A percentile compares a stretch with the other conserved stretches of the same genome.
These are phyloP conservation scores for Papilio machaon DNA, from an alignment of 1,140 invertebrate species.

Conservation along the genomic window DNA sequence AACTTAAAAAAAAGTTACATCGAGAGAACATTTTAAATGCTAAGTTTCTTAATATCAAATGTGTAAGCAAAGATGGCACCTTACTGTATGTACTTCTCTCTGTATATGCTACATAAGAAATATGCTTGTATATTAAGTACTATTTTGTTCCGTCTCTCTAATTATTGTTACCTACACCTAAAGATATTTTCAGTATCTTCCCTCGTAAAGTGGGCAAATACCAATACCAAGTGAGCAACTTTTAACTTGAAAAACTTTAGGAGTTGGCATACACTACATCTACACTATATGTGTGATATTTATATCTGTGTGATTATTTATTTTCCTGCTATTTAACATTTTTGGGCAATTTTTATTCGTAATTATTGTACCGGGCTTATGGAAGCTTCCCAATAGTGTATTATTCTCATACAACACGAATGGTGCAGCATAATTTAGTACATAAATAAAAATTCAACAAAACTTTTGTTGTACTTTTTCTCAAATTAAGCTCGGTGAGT, in stretches of 20 bases:
- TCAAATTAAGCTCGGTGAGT: conserved; percentile 17
- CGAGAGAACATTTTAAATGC: conserved; percentile 41
- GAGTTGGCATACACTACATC: too few relatives aligned
- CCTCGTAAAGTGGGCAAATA: too few relatives aligned
- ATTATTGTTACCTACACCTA: neutral
- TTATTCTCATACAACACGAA: neutral
- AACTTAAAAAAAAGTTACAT: conserved; percentile 51
- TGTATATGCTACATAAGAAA: neutral
- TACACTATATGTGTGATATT: too few relatives aligned
- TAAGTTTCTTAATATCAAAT: neutral
- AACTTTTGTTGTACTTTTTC: conserved; percentile 12
- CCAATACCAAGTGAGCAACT: too few relatives aligned
- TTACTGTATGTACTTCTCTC: neutral
- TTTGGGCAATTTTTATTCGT: neutral
- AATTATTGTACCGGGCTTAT: neutral
- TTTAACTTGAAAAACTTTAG: too few relatives aligned
- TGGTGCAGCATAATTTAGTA: conserved; percentile 34
- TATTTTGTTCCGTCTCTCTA: neutral
- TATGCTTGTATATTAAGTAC: neutral
- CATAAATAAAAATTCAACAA: conserved; percentile 45
- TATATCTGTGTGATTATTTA: neutral
- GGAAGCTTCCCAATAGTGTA: neutral
- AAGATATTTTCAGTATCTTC: neutral
- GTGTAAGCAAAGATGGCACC: neutral
- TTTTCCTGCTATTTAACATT: neutral